Conservation (phyloP, 2,113 vertebrate species). For the Zosterops lateralis region DNA sequence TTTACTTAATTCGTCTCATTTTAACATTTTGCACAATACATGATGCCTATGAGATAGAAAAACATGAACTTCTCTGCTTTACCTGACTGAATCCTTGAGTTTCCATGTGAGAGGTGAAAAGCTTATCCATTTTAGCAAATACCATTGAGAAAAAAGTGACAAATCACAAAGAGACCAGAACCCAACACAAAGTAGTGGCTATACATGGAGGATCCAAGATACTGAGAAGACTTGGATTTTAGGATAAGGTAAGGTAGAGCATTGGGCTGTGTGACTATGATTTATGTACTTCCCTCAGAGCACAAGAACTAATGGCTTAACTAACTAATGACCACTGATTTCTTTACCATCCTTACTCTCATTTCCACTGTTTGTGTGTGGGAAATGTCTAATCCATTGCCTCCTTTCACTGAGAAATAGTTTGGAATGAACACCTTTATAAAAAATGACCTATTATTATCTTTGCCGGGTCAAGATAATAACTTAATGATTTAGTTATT, state of each 20-base stretch:
- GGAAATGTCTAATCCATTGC: not conserved
- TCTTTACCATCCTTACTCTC: not conserved
- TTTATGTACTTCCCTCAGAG: not conserved
- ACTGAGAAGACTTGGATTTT: not conserved
- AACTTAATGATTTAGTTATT: not conserved
- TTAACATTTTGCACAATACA: not conserved
- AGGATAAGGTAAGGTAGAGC: not conserved
- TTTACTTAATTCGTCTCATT: not conserved
- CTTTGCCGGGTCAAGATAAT: not conserved
- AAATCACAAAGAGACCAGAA: not conserved
- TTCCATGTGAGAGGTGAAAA: not conserved
- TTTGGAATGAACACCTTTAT: not conserved
- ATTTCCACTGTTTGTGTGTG: not conserved
- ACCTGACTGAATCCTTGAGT: not conserved
- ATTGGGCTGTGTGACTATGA: not conserved
- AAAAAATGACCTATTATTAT: not conserved
- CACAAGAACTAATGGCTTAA: not conserved
- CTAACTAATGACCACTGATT: not conserved
- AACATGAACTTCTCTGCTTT: not conserved
- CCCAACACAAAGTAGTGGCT: not conserved
- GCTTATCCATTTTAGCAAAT: not conserved
- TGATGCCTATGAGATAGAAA: accelerated
- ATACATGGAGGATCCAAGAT: not conserved
- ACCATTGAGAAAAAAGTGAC: not conserved
- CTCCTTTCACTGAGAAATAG: not conserved